Base-by-base conservation (phyloP, 2,113 vertebrate species). In the Festucalex cinctus region DNA sequence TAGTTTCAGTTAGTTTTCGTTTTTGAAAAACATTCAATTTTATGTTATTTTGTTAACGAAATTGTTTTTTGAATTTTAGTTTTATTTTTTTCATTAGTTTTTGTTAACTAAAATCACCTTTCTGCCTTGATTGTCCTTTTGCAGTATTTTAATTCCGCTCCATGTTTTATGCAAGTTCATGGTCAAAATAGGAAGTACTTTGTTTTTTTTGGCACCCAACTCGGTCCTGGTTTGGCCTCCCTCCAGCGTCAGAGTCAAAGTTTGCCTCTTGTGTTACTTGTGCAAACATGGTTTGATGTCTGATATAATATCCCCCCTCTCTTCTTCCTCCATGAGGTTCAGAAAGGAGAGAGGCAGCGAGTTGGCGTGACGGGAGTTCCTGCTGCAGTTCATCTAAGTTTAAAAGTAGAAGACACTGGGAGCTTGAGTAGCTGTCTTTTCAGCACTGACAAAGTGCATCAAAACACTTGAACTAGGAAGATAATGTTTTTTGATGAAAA, bases 231-330 rank as follows among this genome's bases (percentile, higher is more conserved):
- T 79, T 79, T 85, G 84, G 68, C 69, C 65, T 65, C 64, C 68
- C 74, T 73, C 71, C 68, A 77, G 69, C 74, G n/a, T 79, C 61
- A 74, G 69, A 86, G 82, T 84, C 81, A 87, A 79, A 86, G 83
- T 88, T 83, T 86, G 80, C 83, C 79, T 88, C 89, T 87, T 78
- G 70, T 86, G 83, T 88, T 85, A 75, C 83, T 78, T 84, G 72
- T 83, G 84, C 84, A 89, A 88, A 89, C 79, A 85, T 65, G 68
- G 74, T 78, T 82, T 80, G 70, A 67, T 79, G 80, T 86, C 85
- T 80, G 74, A 86, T 86, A 61, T 78, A 60, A 20, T 64, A 70
- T 51, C 73, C 75, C 43, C 43, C 43, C 59, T 20, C 4, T 43
- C 56, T 43, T 65, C 67, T 62, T 41, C 72, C 78, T 76, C 59